These are phyloP conservation scores for Bembecia ichneumoniformis DNA, from an alignment of 2,888 invertebrate genomes.

Conservation along the genomic window DNA sequence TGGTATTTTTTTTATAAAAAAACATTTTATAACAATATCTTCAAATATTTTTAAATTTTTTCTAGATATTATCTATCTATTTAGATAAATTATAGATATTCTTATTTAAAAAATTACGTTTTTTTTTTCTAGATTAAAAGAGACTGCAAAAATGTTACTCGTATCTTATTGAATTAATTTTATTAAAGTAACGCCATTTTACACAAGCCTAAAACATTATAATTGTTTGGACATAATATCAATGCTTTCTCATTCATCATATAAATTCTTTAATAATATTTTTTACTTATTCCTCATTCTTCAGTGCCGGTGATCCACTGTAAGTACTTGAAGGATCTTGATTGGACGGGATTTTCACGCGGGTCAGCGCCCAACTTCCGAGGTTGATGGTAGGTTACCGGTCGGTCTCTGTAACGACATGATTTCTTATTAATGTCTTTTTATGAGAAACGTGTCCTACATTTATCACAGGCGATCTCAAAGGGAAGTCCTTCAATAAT, in stretches of 20 bases:
- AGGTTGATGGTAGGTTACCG: slow-evolving; percentile 40
- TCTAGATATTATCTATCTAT: slow-evolving; percentile 31
- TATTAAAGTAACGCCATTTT: too few relatives aligned
- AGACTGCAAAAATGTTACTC: too few relatives aligned
- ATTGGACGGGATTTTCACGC: slow-evolving; percentile 58
- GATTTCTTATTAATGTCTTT: neutral
- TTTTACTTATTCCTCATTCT: slow-evolving; percentile 27
- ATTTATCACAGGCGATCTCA: too few relatives aligned
- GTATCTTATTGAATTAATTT: too few relatives aligned
- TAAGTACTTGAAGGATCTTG: slow-evolving; percentile 68
- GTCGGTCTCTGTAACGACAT: slow-evolving; percentile 58
- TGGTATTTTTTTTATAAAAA: slow-evolving; percentile 1
- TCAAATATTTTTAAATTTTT: slow-evolving; percentile 30
- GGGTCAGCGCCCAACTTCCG: slow-evolving; percentile 38
- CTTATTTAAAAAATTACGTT: neutral
- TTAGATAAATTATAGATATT: slow-evolving; percentile 3
- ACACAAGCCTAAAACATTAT: too few relatives aligned
- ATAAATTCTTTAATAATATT: too few relatives aligned
- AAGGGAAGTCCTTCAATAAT: too few relatives aligned
- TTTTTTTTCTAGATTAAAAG: too few relatives aligned
- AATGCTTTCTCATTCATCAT: too few relatives aligned
- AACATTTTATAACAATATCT: slow-evolving; percentile 23
- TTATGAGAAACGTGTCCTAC: neutral
- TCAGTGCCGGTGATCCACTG: slow-evolving; percentile 71
- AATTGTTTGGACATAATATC: too few relatives aligned